Percentiles rank a stretch among this genome's conserved stretches.
These are phyloP conservation scores for Arenicola marina DNA, from an alignment of 2,888 invertebrate species.

Conservation along the genomic window DNA sequence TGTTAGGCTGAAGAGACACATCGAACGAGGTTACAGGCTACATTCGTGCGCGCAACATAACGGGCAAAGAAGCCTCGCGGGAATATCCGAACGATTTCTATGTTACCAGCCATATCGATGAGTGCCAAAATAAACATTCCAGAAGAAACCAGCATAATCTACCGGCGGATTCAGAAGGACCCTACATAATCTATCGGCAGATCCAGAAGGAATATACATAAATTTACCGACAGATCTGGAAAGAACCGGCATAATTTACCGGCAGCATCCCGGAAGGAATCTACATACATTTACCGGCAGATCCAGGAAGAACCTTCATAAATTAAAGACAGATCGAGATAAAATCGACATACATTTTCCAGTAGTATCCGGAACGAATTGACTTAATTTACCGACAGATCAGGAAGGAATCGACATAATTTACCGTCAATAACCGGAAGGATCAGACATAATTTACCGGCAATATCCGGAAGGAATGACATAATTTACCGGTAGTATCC, in stretches of 20 bases:
- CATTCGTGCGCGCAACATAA: too few relatives aligned
- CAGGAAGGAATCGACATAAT: not conserved
- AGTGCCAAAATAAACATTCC: too few relatives aligned
- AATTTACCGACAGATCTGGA: too few relatives aligned
- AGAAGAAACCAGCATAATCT: not conserved
- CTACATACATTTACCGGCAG: conserved; percentile 31
- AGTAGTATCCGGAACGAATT: too few relatives aligned
- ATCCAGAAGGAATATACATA: too few relatives aligned
- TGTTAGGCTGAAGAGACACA: conserved; percentile 17
- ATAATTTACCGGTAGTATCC: not conserved
- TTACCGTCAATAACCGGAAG: not conserved
- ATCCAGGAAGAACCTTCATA: too few relatives aligned
- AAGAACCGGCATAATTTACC: not conserved
- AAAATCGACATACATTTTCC: too few relatives aligned
- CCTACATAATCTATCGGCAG: not conserved
- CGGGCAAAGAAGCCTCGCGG: too few relatives aligned
- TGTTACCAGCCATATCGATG: too few relatives aligned
- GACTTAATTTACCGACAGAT: too few relatives aligned
- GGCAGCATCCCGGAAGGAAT: conserved; percentile 63
- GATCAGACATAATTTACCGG: not conserved
- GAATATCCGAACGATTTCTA: too few relatives aligned
- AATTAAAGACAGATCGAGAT: too few relatives aligned
- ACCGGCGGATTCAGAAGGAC: not conserved
- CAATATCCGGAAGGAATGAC: not conserved
- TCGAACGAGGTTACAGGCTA: not conserved